A percentile compares a stretch with the other conserved stretches of the same genome.
Conservation (phyloP, 1,140 invertebrate genomes). For the Ostrea denselamellosa region DNA sequence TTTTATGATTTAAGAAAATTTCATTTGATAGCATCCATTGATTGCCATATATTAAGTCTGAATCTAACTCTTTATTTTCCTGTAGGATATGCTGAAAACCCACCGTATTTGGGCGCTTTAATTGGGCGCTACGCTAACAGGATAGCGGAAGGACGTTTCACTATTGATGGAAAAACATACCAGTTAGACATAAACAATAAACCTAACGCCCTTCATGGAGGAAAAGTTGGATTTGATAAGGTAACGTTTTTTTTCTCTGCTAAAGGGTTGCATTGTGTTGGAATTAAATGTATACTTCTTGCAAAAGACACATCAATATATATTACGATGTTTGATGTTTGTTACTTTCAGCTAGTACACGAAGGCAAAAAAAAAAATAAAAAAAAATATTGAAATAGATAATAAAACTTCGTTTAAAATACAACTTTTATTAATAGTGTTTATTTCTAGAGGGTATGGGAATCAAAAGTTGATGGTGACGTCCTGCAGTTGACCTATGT, state of each 20-base stretch:
- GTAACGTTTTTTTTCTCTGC: slow-evolving; percentile 77
- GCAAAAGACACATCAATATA: no score
- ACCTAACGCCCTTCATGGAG: slow-evolving; percentile 91
- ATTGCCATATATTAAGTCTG: not conserved
- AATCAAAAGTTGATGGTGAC: slow-evolving; percentile 72
- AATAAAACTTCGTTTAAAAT: not conserved
- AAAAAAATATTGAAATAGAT: no score
- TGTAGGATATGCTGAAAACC: slow-evolving; percentile 57
- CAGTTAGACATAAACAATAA: slow-evolving; percentile 87
- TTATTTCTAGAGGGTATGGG: slow-evolving; percentile 74
- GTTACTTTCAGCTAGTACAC: not conserved
- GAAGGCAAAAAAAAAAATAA: no score
- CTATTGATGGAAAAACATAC: slow-evolving; percentile 84
- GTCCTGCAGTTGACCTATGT: slow-evolving; percentile 79
- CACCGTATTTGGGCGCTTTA: slow-evolving; percentile 89
- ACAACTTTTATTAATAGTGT: not conserved
- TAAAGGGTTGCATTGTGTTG: not conserved
- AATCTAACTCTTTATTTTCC: not conserved
- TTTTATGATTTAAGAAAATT: not conserved
- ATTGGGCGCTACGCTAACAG: slow-evolving; percentile 92
- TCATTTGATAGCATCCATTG: not conserved
- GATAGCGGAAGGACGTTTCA: slow-evolving; percentile 82
- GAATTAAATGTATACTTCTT: not conserved
- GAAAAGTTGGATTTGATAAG: slow-evolving; percentile 90
- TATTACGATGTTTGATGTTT: not conserved